phyloP scores from a whole-genome alignment of 1,140 invertebrate species.

The Adoxophyes honmai region DNA sequence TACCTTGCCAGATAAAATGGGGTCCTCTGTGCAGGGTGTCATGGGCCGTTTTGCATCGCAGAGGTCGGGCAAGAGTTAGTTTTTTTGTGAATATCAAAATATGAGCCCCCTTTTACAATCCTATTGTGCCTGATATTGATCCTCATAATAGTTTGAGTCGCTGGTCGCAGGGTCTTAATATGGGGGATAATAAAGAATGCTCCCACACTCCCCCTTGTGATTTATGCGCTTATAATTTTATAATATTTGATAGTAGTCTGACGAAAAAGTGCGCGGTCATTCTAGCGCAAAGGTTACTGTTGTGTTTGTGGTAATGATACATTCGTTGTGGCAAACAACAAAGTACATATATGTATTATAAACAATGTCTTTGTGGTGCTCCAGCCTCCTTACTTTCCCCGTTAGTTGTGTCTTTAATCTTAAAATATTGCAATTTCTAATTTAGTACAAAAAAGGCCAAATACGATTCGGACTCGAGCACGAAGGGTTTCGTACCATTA shows the following conservation, averaged over 20 bases:
- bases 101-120: slow-evolving; percentile 73
- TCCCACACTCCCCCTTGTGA: slow-evolving; percentile 31
- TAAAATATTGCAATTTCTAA: no score
- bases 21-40: slow-evolving; percentile 32
- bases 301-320: no score
- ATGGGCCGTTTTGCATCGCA: slow-evolving; percentile 1
- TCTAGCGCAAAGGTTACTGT: not conserved
- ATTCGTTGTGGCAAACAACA: no score
- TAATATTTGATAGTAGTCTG: slow-evolving; percentile 6
- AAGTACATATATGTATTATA: no score
- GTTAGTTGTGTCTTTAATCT: no score
- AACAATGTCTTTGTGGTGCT: no score
- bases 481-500: no score
- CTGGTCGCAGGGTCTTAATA: slow-evolving; percentile 65
- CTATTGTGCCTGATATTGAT: slow-evolving; percentile 74
- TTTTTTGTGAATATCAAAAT: slow-evolving; percentile 73
- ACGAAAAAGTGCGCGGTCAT: not conserved
- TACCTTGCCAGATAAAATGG: slow-evolving; percentile 48
- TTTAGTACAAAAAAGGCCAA: no score
- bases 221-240: slow-evolving; percentile 18
- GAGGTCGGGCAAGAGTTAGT: slow-evolving; percentile 59
- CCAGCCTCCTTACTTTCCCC: no score
- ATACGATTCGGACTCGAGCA: no score
- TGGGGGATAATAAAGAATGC: slow-evolving; percentile 61
- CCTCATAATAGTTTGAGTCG: slow-evolving; percentile 67